These are phyloP conservation scores for Pachycephala philippinensis DNA, from an alignment of 2,113 vertebrate species.

Conservation along the genomic window DNA sequence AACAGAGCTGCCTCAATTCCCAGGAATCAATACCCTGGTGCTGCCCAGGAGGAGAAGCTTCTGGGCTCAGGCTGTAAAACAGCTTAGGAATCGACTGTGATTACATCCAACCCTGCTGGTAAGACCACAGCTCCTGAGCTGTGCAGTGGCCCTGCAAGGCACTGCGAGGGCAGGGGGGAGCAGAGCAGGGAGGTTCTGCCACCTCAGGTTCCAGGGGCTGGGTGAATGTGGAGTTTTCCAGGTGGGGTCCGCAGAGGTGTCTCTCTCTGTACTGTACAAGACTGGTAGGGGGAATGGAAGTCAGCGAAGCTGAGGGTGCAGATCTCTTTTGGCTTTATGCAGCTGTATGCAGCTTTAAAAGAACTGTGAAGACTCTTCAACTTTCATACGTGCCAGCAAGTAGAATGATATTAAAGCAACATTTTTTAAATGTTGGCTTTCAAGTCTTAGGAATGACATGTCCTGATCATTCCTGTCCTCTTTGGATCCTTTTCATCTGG, in stretches of 20 bases:
- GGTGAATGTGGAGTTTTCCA: background rate
- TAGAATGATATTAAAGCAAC: background rate
- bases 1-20: background rate
- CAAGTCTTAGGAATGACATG: background rate
- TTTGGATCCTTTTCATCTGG: background rate
- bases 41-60: background rate
- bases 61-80: background rate
- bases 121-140: fast-evolving
- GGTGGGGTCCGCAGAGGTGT: background rate
- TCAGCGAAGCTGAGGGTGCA: background rate
- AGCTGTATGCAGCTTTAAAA: background rate
- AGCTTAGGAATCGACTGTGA: too few species aligned
- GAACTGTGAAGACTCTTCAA: background rate
- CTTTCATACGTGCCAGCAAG: background rate
- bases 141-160: too few species aligned
- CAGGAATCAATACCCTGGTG: background rate
- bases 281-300: background rate
- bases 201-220: fast-evolving
- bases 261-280: background rate
- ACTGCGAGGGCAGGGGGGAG: too few species aligned
- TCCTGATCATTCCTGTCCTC: background rate
- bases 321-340: background rate
- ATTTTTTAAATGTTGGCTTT: background rate
- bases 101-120: too few species aligned
- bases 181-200: background rate